Base-by-base conservation (phyloP, 2,113 vertebrate species). In the Hydropotes inermis region DNA sequence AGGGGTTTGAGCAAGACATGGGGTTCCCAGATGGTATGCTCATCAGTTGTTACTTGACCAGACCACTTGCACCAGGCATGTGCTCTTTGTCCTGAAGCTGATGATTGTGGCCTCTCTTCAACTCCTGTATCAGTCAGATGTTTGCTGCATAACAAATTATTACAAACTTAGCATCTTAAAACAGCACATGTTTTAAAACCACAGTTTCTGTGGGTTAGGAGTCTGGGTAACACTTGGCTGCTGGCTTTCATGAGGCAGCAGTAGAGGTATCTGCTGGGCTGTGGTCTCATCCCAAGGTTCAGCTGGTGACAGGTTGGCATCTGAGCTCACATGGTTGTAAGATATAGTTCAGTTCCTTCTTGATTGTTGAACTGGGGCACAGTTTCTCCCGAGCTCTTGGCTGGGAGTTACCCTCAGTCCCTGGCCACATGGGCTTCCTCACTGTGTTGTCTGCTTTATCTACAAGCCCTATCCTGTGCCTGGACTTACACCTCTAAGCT, bases 381-480 rank as follows among this genome's bases (percentile, higher is more conserved):
- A 3, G 6, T 52, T 54, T 82, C 67, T 74, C 74, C 17, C 11
- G 28, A 33, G 27, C 14, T 21, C 19, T 47, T 84, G 50, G 25
- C n/a, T 23, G 25, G 45, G 30, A 47, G 36, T 36, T 2, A n/a
- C 16, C 47, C 39, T 36, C 36, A 1, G 47, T 28, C 28, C 81
- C 60, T 79, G 8, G 43, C 47, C 17, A 11, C 1, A 0, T 13
- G 55, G 16, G n/a, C n/a, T 89, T 58, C 82, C 47, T n/a, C 19
- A 2, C 0, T 2, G 0, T 16, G 50, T 27, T 5, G 0, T 19
- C n/a, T 10, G 14, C 85, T 33, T 54, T 33, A 11, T 39, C 1
- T 6, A 23, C 17, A 81, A 12, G 43, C 36, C 19, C 23, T 15
- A 76, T 25, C 86, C 47, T 15, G 28, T 54, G 36, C 50, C 54